Conservation (phyloP, 1,140 invertebrate species). For the Solenopsis invicta region DNA sequence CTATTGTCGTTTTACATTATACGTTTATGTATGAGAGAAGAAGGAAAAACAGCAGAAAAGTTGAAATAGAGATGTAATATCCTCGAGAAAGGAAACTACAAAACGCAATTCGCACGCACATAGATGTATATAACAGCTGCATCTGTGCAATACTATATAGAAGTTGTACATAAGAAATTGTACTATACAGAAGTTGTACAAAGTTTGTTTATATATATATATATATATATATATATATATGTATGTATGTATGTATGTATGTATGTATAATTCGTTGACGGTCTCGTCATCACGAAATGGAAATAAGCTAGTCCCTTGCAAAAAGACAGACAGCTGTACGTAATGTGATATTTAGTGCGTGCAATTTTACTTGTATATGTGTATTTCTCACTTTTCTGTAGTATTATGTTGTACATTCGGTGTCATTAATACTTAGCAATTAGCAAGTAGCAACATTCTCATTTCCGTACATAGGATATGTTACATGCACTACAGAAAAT, state of each 20-base stretch:
- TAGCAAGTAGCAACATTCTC: too few species aligned
- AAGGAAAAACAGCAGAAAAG: neutral
- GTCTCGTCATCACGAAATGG: constrained; percentile 38
- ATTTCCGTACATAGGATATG: too few species aligned
- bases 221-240: constrained; percentile 18
- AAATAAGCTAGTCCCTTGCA: constrained; percentile 82
- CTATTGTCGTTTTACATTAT: neutral
- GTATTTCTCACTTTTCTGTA: too few species aligned
- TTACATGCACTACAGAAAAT: too few species aligned
- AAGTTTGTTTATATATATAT: constrained; percentile 21
- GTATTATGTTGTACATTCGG: too few species aligned
- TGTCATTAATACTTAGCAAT: too few species aligned
- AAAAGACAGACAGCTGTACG: constrained; percentile 81
- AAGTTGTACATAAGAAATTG: constrained; percentile 39
- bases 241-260: too few species aligned
- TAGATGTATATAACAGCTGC: constrained; percentile 39
- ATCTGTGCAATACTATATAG: constrained; percentile 55
- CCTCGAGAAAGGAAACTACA: neutral
- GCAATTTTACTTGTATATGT: constrained; percentile 58
- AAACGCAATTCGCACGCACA: neutral
- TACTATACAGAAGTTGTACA: constrained; percentile 56
- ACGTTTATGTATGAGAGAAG: neutral
- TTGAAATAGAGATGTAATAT: neutral
- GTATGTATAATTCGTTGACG: too few species aligned
- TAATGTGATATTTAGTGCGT: constrained; percentile 82